Base-by-base conservation (phyloP, 2,888 invertebrate genomes). In the Oeneis ivallda region DNA sequence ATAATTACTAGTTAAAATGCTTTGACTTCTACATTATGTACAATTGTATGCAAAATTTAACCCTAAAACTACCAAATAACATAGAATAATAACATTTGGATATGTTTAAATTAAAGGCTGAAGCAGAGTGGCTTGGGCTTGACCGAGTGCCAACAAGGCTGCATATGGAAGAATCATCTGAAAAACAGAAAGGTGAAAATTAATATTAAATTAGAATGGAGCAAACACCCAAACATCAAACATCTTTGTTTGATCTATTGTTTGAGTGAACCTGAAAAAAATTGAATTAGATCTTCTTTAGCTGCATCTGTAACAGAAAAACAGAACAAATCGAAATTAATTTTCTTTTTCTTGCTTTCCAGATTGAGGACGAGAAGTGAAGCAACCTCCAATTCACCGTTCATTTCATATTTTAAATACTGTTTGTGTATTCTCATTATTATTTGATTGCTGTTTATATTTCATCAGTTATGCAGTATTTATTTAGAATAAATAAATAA, bases 121-220 rank as follows among this genome's bases (percentile, higher is more conserved):
- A 93, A 88, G 92, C 92, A 75, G 93, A 93, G 82, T 93, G 93
- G 93, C 89, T 92, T 79, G 94, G 94, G 77, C 92, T 94, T 83
- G 94, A 94, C 87, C 93, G 94, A 84, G 93, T 94, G 81, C 94
- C 94, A 79, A 94, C 93, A 80, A 91, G 94, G 83, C 91, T 94
- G 84, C 92, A 92, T 79, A 88, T 89, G 86, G 92, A 87, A 80
- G 90, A 92, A 79, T 80, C 89, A 88, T 87, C 92, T 91, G 92
- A 87, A 92, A 92, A 91, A 83, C 89, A 92, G 84, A 92, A 91
- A 89, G 92, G 92, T 92, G 81, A 89, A 76, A 74, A 89, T 70
- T 80, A 87, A 77, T 81, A 83, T 78, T 74, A 71, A 70, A 74
- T 79, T 77, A 75, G 77, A 75, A 74, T 71, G 75, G 73, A 75